Evolutionary conservation across 2,888 invertebrate genomes (phyloP), one percentile per base, ranked within the genome.

Genomic region (Andricus quercusramuli): DNA sequence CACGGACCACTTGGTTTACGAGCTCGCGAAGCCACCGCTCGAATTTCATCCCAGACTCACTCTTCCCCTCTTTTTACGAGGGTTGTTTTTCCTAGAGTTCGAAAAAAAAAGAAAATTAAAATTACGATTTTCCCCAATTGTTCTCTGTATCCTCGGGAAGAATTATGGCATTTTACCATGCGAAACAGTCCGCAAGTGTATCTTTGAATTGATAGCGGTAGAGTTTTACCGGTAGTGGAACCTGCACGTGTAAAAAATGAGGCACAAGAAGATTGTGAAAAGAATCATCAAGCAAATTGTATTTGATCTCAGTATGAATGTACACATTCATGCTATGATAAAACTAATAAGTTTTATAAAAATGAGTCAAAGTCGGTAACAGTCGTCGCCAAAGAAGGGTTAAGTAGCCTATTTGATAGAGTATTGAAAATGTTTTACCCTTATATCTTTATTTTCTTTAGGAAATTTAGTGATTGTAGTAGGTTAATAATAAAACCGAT

Each of bases 1-100:
- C 78, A 41, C 56, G 74, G 74, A 56, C 74, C 56, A 74, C 74
- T 74, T 74, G 51, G 74, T 74, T 74, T 74, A 56, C 74, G 74
- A 74, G 74, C 67, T 67, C 41, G 41, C 67, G 37, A 67, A 67
- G 67, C 67, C 41, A 67, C 67, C 32, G 67, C 67, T 67, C 67
- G 67, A 67, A 67, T 67, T 67, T 37, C 67, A 67, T 67, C 41
- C 67, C 67, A 67, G 51, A 74, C 74, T 74, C 51, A 32, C 74
- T 15, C 25, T 9, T 25, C 62, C 62, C 15, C 25, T 25, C 56
- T 70, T 47, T 74, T 74, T 56, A 74, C 74, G 47, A 47, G 56
- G 56, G 74, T 74, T 29, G 51, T 74, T 74, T 74, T 51, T 51
- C 44, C 70, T 47, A 70, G 32, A 74, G 32, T 56, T 74, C n/a